A percentile compares a stretch with the other conserved stretches of the same genome.
Evolutionary conservation across 2,797 vertebrate species (phyloP).

Genomic region (Lates japonicus): DNA sequence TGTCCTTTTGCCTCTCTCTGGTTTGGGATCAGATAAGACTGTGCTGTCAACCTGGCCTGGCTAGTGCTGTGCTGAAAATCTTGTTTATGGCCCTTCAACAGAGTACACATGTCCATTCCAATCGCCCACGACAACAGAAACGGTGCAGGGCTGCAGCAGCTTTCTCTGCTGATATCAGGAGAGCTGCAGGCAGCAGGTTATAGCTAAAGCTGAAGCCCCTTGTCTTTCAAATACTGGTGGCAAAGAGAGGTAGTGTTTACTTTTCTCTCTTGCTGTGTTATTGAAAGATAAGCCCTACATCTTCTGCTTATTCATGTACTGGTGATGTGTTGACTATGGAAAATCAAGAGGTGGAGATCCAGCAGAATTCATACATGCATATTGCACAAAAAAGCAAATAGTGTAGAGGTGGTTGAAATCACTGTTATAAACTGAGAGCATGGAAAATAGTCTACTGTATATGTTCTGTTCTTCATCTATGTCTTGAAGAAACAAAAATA

Average conservation of each 20-base stretch:
- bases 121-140: conserved; percentile 65
- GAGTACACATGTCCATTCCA: conserved; percentile 72
- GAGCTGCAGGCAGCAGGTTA: conserved; percentile 59
- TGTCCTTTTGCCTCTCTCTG: conserved; percentile 58
- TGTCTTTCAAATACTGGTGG: conserved; percentile 63
- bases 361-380: background rate
- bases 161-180: conserved; percentile 66
- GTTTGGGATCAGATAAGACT: conserved; percentile 79
- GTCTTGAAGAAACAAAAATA: background rate
- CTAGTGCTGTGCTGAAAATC: conserved; percentile 66
- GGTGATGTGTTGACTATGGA: conserved; percentile 29
- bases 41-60: conserved; percentile 71
- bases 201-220: conserved; percentile 44
- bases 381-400: conserved; percentile 8
- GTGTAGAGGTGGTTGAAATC: background rate
- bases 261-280: conserved; percentile 52
- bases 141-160: conserved; percentile 48
- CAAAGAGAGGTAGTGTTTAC: conserved; percentile 49
- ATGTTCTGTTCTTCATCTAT: background rate
- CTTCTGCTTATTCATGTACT: conserved; percentile 41
- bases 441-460: background rate
- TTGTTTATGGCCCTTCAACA: conserved; percentile 81
- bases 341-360: conserved; percentile 27
- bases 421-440: background rate
- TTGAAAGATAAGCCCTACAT: conserved; percentile 64